Conservation (phyloP, 2,797 vertebrate species). For the Carapus acus region DNA sequence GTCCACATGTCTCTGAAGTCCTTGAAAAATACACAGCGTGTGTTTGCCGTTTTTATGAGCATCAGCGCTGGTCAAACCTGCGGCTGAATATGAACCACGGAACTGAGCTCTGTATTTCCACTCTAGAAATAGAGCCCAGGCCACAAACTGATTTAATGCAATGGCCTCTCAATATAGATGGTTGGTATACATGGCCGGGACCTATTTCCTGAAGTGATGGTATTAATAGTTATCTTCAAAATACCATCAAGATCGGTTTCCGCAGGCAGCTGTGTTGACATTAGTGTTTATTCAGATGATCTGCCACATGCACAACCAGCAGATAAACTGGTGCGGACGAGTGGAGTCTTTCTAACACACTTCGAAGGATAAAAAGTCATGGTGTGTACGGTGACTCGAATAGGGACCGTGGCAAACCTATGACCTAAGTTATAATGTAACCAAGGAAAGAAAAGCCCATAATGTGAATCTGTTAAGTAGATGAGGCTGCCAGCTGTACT, state of each 20-base stretch:
- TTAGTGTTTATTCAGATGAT: neutral
- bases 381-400: too few species aligned
- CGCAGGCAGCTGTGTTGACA: too few species aligned
- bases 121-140: constrained; percentile 62
- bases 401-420: too few species aligned
- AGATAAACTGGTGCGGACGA: neutral
- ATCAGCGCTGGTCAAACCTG: constrained; percentile 39
- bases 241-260: neutral
- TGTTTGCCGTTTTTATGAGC: constrained; percentile 32
- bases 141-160: constrained; percentile 49
- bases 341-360: neutral
- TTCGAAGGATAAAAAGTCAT: neutral
- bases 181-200: constrained; percentile 23
- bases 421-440: constrained; percentile 4
- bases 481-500: constrained; percentile 38
- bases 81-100: constrained; percentile 51
- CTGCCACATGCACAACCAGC: neutral
- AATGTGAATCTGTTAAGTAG: neutral
- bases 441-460: neutral
- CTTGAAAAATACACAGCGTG: constrained; percentile 36
- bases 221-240: constrained; percentile 3
- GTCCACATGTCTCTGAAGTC: constrained; percentile 23
- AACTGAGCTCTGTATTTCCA: constrained; percentile 52
- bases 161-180: constrained; percentile 40
- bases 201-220: constrained; percentile 16